Evolutionary conservation across 2,113 vertebrate genomes (phyloP).

Genomic region (Apteryx mantelli): DNA sequence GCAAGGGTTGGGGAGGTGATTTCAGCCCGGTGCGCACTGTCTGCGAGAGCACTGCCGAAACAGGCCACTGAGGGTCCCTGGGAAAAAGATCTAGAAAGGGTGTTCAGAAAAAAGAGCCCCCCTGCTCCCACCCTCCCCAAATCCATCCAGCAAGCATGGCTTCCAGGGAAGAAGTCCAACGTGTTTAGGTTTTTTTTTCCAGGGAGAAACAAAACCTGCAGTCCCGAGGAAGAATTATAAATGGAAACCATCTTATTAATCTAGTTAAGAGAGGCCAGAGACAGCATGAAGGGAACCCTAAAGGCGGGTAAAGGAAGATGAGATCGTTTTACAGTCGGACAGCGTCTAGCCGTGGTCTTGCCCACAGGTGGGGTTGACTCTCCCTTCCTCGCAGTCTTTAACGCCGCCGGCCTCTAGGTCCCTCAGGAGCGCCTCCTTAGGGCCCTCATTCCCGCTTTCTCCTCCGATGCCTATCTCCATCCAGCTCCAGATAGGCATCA

Average conservation of each 20-base stretch:
- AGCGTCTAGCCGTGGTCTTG: no score
- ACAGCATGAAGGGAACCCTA: rapidly evolving
- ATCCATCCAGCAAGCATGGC: background rate
- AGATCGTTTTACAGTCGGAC: no score
- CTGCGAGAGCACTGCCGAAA: background rate
- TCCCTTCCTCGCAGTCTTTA: no score
- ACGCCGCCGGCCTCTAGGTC: no score
- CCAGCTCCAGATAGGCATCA: no score
- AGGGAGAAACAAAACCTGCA: background rate
- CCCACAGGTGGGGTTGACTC: no score
- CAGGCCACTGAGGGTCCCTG: rapidly evolving
- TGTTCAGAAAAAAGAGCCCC: no score
- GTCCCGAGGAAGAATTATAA: background rate
- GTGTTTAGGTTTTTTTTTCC: rapidly evolving
- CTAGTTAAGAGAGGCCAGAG: rapidly evolving
- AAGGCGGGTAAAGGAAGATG: rapidly evolving
- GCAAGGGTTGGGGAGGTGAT: rapidly evolving
- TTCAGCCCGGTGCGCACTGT: background rate
- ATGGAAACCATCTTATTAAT: rapidly evolving
- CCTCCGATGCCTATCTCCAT: no score
- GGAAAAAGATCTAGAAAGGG: background rate
- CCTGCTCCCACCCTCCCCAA: no score
- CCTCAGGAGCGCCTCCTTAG: no score
- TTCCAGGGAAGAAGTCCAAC: background rate
- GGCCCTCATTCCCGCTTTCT: no score